Evolutionary conservation across 2,888 invertebrate species (phyloP).

Genomic region (Blomia tropicalis): DNA sequence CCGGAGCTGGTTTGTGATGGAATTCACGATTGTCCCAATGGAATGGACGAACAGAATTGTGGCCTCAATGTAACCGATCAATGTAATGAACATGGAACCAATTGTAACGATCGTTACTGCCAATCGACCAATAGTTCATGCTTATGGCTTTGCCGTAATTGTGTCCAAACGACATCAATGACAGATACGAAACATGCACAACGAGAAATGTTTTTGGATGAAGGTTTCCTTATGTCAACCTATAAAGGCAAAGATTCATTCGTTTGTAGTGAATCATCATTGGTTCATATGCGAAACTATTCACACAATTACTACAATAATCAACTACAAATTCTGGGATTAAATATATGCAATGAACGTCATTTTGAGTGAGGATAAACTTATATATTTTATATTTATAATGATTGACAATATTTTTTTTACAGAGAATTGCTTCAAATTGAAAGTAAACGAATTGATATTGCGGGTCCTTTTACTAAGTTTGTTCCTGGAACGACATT

Average conservation of each 20-base stretch:
- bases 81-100: no score
- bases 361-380: background rate
- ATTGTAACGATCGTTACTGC: no score
- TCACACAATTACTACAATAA: slow-evolving; percentile 11
- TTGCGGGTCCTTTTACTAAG: background rate
- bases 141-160: no score
- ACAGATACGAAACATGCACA: background rate
- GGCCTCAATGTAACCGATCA: no score
- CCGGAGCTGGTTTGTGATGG: slow-evolving; percentile 57
- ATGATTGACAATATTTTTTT: background rate
- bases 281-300: background rate
- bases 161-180: background rate
- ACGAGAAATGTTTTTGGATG: background rate
- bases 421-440: slow-evolving; percentile 9
- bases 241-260: background rate
- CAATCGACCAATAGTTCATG: no score
- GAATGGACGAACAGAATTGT: slow-evolving; percentile 68
- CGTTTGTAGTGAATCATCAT: background rate
- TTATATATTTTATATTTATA: background rate
- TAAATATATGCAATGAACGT: slow-evolving; percentile 1
- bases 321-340: slow-evolving; percentile 4
- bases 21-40: slow-evolving; percentile 63
- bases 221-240: background rate
- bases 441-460: background rate
- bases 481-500: slow-evolving; percentile 3